Evolutionary conservation across 2,888 invertebrate species (phyloP).

Genomic region (Notocelia uddmanniana): DNA sequence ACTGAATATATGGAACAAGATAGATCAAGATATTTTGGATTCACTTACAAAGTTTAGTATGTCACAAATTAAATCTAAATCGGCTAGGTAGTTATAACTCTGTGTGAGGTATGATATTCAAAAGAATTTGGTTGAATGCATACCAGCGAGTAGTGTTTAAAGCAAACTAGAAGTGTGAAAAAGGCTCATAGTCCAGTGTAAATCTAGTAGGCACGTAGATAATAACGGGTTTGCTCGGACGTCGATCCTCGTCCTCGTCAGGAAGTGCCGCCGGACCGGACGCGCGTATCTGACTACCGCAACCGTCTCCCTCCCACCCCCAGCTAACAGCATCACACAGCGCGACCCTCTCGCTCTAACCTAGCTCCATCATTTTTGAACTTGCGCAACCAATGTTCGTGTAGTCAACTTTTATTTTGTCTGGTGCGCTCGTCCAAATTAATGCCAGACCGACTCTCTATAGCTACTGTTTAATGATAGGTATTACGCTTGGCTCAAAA

Average conservation of each 20-base stretch:
- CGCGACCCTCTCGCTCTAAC: slow-evolving; percentile 65
- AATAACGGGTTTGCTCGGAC: slow-evolving; percentile 41
- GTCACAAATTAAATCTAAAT: too few relatives aligned
- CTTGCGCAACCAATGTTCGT: slow-evolving; percentile 60
- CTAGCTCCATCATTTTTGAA: slow-evolving; percentile 61
- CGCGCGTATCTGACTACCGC: slow-evolving; percentile 80
- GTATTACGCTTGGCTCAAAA: slow-evolving; percentile 57
- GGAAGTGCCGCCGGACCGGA: slow-evolving; percentile 82
- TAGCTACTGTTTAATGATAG: slow-evolving; percentile 75
- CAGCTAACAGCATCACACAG: slow-evolving; percentile 69
- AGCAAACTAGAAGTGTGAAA: slow-evolving; percentile 45
- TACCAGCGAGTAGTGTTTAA: slow-evolving; percentile 26
- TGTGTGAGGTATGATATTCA: slow-evolving; percentile 1
- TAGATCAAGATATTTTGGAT: too few relatives aligned
- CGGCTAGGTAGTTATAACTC: not conserved
- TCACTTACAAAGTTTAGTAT: too few relatives aligned
- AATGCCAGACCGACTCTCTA: slow-evolving; percentile 66
- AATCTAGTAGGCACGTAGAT: slow-evolving; percentile 43
- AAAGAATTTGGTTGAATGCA: slow-evolving; percentile 8
- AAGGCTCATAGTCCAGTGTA: slow-evolving; percentile 42
- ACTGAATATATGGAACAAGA: not conserved
- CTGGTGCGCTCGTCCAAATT: slow-evolving; percentile 71
- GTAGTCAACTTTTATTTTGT: slow-evolving; percentile 77
- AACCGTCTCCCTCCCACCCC: slow-evolving; percentile 70
- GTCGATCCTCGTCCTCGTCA: slow-evolving; percentile 59